A percentile compares a stretch with the other conserved stretches of the same genome.
Conservation (phyloP, 2,113 vertebrate species). For the Bujurquina vittata region DNA sequence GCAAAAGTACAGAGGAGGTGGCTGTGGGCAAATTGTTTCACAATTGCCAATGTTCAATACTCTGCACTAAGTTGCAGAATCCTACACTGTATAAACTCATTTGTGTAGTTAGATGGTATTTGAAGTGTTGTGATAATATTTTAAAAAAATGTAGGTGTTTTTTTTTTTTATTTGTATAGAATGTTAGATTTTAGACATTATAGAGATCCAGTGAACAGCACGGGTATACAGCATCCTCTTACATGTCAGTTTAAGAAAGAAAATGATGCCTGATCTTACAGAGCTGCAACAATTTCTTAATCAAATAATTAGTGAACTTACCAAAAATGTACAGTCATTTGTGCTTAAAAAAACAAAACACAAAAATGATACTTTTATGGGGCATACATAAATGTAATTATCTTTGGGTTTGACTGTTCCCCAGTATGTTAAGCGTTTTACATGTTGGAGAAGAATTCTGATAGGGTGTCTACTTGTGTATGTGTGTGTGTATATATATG, state of each 20-base stretch:
- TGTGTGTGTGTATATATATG: no score
- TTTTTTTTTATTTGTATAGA: conserved; percentile 18
- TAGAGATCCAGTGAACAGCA: neutral
- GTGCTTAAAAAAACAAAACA: neutral
- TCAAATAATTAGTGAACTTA: neutral
- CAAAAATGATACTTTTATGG: fast-evolving
- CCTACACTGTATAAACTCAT: conserved; percentile 52
- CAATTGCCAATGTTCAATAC: conserved; percentile 65
- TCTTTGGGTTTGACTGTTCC: neutral
- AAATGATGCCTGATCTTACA: neutral
- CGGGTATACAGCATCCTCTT: neutral
- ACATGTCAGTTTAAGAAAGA: conserved; percentile 1
- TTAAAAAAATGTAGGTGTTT: conserved; percentile 41
- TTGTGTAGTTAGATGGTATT: conserved; percentile 53
- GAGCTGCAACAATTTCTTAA: neutral
- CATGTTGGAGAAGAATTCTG: neutral
- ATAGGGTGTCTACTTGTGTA: neutral
- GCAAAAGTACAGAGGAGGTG: conserved; percentile 70
- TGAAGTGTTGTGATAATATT: conserved; percentile 45
- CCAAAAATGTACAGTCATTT: neutral
- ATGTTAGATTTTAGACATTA: conserved; percentile 16
- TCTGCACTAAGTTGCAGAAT: conserved; percentile 48
- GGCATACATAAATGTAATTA: neutral
- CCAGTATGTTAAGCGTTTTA: neutral
- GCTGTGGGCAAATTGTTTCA: conserved; percentile 69